Percentiles rank a stretch among this genome's conserved stretches.
Evolutionary conservation across 2,797 vertebrate species (phyloP).

Genomic region (Garrulus glandarius): DNA sequence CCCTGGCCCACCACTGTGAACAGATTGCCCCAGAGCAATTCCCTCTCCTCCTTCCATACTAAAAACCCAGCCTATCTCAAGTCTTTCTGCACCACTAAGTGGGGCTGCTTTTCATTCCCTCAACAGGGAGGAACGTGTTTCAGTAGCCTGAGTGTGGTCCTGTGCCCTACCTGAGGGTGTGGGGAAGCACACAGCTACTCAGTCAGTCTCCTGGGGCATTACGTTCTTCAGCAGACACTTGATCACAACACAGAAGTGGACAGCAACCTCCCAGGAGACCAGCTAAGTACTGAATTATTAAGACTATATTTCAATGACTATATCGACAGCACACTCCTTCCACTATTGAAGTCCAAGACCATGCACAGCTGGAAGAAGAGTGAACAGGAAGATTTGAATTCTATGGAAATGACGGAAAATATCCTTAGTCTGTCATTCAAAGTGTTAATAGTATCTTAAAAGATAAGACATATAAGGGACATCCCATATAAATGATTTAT

Average conservation of each 20-base stretch:
- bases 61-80: not conserved
- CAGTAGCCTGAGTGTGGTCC: not conserved
- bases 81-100: not conserved
- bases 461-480: not conserved
- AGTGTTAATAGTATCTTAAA: not conserved
- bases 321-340: not conserved
- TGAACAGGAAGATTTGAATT: not conserved
- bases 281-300: not conserved
- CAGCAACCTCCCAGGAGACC: not conserved
- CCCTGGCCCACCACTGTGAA: not conserved
- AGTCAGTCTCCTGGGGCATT: not conserved
- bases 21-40: not conserved
- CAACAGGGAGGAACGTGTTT: not conserved
- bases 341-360: not conserved
- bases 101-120: not conserved
- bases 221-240: fast-evolving
- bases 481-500: not conserved
- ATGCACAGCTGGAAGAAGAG: not conserved
- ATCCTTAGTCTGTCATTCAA: not conserved
- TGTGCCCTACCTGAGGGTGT: fast-evolving
- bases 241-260: not conserved
- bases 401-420: not conserved
- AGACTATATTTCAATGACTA: fast-evolving
- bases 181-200: not conserved
- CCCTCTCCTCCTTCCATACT: not conserved